Conservation (phyloP, 2,113 vertebrate genomes). For the Dipodomys merriami region DNA sequence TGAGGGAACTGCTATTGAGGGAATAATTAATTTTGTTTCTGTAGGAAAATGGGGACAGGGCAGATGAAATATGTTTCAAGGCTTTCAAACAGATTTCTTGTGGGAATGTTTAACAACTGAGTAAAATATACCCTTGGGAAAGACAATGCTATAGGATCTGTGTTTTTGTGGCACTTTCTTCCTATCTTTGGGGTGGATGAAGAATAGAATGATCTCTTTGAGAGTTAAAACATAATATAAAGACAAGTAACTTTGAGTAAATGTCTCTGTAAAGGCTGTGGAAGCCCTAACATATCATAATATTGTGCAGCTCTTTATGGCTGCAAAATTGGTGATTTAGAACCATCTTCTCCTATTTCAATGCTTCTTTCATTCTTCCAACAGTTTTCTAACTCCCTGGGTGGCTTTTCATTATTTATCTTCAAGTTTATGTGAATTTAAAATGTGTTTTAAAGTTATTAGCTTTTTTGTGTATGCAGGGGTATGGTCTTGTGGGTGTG, state of each 20-base stretch:
- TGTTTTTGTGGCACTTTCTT: conserved; percentile 75
- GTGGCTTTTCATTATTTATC: conserved; percentile 15
- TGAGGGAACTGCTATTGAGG: conserved; percentile 80
- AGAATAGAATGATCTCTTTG: conserved; percentile 66
- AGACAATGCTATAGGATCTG: conserved; percentile 69
- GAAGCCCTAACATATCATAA: not conserved
- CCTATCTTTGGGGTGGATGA: conserved; percentile 61
- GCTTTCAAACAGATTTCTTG: conserved; percentile 81
- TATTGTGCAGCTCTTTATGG: not conserved
- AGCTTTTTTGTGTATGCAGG: not conserved
- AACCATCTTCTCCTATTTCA: not conserved
- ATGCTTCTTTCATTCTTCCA: not conserved
- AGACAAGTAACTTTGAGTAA: conserved; percentile 34
- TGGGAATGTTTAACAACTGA: conserved; percentile 84
- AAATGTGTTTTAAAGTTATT: not conserved
- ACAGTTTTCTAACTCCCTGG: not conserved
- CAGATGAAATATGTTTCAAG: conserved; percentile 85
- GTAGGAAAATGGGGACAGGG: conserved; percentile 72
- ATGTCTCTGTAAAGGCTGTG: not conserved
- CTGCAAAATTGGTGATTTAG: not conserved
- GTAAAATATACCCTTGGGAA: conserved; percentile 83
- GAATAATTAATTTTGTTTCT: conserved; percentile 84
- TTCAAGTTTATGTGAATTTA: conserved; percentile 33
- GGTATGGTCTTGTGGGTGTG: too few species aligned
- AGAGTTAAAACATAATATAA: conserved; percentile 55